phyloP scores from a whole-genome alignment of 2,888 invertebrate genomes.

The Drosophila merina region DNA sequence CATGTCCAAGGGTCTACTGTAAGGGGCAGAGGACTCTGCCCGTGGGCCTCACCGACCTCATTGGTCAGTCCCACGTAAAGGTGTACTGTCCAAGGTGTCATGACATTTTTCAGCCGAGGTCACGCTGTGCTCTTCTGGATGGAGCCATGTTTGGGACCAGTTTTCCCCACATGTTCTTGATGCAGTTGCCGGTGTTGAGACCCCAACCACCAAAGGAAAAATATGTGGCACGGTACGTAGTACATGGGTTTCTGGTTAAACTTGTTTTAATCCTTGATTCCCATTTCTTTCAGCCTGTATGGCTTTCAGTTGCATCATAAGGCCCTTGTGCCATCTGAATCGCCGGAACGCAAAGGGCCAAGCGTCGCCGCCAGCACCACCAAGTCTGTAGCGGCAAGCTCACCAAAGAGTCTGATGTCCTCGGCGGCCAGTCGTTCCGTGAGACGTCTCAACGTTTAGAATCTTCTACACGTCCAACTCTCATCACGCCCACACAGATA shows the following conservation, averaged over 20 bases:
- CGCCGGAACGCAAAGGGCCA: neutral
- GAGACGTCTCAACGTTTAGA: neutral
- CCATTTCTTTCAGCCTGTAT: conserved; percentile 40
- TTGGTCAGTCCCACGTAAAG: conserved; percentile 47
- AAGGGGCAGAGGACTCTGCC: conserved; percentile 52
- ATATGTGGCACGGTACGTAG: conserved; percentile 61
- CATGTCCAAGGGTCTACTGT: conserved; percentile 62
- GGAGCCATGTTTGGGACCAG: conserved; percentile 61
- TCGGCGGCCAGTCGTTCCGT: neutral
- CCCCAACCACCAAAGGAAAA: conserved; percentile 39
- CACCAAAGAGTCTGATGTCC: neutral
- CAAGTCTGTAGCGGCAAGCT: neutral
- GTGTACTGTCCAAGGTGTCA: conserved; percentile 61
- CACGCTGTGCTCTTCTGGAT: conserved; percentile 45
- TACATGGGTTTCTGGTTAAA: neutral
- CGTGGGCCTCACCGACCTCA: conserved; percentile 47
- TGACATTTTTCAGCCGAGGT: conserved; percentile 52
- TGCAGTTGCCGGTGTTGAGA: conserved; percentile 56
- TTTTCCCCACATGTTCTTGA: conserved; percentile 70
- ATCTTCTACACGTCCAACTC: too few relatives aligned
- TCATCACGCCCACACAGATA: neutral
- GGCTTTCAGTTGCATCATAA: conserved; percentile 55
- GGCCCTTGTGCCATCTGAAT: conserved; percentile 32
- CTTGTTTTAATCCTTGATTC: neutral
- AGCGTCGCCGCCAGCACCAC: neutral